phyloP scores from a whole-genome alignment of 1,140 invertebrate genomes.

The Cydia strobilella region DNA sequence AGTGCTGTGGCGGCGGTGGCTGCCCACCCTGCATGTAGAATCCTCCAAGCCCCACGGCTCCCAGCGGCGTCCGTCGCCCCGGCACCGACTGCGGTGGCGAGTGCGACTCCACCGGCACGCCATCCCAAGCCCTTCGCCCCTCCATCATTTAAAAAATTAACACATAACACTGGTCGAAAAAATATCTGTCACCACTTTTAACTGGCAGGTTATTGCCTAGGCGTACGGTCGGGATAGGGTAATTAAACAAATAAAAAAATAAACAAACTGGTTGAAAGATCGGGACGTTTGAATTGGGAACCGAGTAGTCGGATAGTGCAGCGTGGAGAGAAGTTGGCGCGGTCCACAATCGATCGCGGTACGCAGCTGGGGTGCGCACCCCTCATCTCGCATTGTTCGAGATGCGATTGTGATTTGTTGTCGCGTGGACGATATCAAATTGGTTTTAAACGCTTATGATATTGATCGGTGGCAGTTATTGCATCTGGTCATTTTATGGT shows the following conservation, averaged over 20 bases:
- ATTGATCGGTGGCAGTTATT: constrained; percentile 22
- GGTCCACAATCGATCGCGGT: constrained; percentile 74
- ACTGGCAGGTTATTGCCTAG: neutral
- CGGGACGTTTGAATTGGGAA: constrained; percentile 58
- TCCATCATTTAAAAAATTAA: constrained; percentile 62
- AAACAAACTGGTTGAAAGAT: constrained; percentile 29
- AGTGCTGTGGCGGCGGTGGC: constrained; percentile 78
- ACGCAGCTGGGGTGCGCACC: constrained; percentile 78
- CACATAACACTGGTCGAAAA: constrained; percentile 46
- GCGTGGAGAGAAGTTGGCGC: constrained; percentile 66
- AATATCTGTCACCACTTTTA: neutral
- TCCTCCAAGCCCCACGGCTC: constrained; percentile 89
- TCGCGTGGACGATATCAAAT: constrained; percentile 41
- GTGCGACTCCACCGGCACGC: constrained; percentile 74
- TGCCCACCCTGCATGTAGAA: constrained; percentile 86
- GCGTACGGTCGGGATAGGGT: neutral
- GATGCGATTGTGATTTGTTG: constrained; percentile 72
- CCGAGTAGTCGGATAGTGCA: constrained; percentile 68
- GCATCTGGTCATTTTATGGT: constrained; percentile 5
- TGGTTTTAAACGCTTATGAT: constrained; percentile 38
- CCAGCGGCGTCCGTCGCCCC: constrained; percentile 88
- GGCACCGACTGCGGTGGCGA: constrained; percentile 83
- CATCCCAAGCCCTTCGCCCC: constrained; percentile 73
- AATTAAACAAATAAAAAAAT: constrained; percentile 33
- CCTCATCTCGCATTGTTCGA: constrained; percentile 75